A percentile compares a stretch with the other conserved stretches of the same genome.
phyloP scores from a whole-genome alignment of 2,113 vertebrate species.

The Formicarius rufipectus region DNA sequence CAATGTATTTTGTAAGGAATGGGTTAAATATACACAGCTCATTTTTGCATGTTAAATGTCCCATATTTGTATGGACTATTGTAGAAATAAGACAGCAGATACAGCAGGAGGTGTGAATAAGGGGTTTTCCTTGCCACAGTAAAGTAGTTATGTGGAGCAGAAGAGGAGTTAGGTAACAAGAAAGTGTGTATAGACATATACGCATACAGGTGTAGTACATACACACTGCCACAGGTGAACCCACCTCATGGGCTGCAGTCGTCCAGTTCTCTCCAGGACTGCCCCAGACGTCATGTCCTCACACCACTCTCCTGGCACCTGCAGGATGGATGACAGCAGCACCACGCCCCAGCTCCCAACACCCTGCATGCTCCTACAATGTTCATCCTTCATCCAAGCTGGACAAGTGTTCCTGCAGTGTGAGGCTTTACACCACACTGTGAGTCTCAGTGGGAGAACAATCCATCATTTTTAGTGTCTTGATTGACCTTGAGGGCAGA shows the following conservation, averaged over 20 bases:
- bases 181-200: not conserved
- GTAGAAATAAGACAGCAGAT: not conserved
- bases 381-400: not conserved
- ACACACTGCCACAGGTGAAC: accelerated
- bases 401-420: not conserved
- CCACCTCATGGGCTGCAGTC: not conserved
- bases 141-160: not conserved
- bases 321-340: not conserved
- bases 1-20: not conserved
- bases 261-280: accelerated
- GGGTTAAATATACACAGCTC: not conserved
- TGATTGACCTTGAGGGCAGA: not conserved
- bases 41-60: not conserved
- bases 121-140: not conserved
- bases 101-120: not conserved
- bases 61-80: not conserved
- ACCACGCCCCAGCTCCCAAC: accelerated
- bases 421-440: not conserved
- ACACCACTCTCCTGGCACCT: not conserved
- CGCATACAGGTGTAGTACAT: too few relatives aligned
- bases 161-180: not conserved
- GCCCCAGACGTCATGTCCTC: not conserved
- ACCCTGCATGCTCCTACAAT: accelerated
- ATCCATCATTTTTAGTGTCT: conserved; percentile 38
- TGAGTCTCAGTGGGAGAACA: not conserved